Conservation (phyloP, 2,888 invertebrate genomes). For the Tachystola acroxantha region DNA sequence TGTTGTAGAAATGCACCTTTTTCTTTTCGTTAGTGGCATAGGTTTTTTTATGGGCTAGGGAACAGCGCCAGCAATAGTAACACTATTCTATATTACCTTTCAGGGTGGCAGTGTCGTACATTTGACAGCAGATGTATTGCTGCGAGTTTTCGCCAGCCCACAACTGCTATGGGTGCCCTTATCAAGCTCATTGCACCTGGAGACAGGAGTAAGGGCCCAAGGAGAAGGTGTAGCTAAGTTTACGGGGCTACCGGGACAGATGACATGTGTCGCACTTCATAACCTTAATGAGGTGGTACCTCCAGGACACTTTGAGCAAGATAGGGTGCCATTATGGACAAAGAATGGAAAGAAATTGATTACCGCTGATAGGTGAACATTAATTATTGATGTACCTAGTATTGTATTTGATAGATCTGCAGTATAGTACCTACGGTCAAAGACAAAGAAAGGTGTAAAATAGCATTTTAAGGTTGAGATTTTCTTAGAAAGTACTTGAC, state of each 20-base stretch:
- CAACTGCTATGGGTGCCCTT: constrained; percentile 86
- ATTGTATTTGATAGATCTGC: not conserved
- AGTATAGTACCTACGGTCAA: not conserved
- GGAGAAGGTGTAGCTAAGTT: constrained; percentile 83
- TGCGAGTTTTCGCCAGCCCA: constrained; percentile 78
- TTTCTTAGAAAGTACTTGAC: too few relatives aligned
- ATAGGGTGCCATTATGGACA: constrained; percentile 87
- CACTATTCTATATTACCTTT: too few relatives aligned
- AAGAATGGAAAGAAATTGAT: constrained; percentile 85
- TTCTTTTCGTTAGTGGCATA: too few relatives aligned
- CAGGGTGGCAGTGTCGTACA: constrained; percentile 91
- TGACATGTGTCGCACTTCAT: constrained; percentile 77
- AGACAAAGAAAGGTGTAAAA: too few relatives aligned
- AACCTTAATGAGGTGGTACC: constrained; percentile 83
- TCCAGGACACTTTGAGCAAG: constrained; percentile 84
- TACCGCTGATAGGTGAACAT: constrained; percentile 72
- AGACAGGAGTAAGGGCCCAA: constrained; percentile 81
- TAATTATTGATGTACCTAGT: not conserved
- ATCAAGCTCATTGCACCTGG: constrained; percentile 81
- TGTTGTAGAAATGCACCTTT: too few relatives aligned
- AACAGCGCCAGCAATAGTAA: too few relatives aligned
- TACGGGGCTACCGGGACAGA: constrained; percentile 78
- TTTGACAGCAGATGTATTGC: constrained; percentile 86
- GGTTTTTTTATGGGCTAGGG: too few relatives aligned
- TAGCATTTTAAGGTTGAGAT: too few relatives aligned